phyloP scores from a whole-genome alignment of 2,113 vertebrate genomes.

The Antigone vipio region DNA sequence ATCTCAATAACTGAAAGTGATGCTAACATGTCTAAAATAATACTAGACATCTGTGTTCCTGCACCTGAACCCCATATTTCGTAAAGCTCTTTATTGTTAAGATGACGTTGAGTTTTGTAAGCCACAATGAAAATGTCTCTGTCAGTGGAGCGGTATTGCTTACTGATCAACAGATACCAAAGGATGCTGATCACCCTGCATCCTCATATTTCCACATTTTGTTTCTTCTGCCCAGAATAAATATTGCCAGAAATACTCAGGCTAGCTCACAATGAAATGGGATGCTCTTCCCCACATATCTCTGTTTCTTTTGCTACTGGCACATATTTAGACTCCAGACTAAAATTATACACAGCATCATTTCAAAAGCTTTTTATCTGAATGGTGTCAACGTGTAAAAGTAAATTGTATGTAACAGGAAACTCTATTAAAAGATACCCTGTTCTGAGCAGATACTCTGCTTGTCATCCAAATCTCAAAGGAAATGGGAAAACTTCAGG shows the following conservation, averaged over 20 bases:
- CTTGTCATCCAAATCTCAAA: not conserved
- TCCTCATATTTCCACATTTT: not conserved
- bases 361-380: not conserved
- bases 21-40: not conserved
- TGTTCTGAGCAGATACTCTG: not conserved
- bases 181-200: not conserved
- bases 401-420: not conserved
- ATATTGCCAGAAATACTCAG: not conserved
- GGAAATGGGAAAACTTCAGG: not conserved
- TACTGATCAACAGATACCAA: not conserved
- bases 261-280: not conserved
- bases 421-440: not conserved
- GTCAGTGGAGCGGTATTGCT: not conserved
- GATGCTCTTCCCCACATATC: not conserved
- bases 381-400: not conserved
- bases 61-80: not conserved
- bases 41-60: not conserved
- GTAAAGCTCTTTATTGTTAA: not conserved
- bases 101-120: not conserved
- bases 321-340: not conserved
- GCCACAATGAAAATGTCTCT: not conserved
- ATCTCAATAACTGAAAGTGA: not conserved
- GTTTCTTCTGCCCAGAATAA: not conserved
- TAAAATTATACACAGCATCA: not conserved
- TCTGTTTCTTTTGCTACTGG: not conserved